phyloP scores from a whole-genome alignment of 2,888 invertebrate species.

The Aradus depressus region DNA sequence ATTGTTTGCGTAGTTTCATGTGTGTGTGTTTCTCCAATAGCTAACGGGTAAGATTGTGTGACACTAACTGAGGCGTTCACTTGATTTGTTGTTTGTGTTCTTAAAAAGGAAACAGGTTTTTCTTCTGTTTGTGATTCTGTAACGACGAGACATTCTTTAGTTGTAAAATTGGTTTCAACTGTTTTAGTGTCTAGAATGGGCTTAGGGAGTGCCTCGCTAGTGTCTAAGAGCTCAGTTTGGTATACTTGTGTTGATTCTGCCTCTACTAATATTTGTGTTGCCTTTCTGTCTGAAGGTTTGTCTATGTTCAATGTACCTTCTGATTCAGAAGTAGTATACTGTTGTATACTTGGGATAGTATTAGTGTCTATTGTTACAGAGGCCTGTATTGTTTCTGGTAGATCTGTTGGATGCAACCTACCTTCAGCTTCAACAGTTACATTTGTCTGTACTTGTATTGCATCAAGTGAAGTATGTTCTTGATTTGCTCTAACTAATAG shows the following conservation, averaged over 20 bases:
- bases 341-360: constrained; percentile 34
- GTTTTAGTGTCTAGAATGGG: constrained; percentile 40
- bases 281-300: constrained; percentile 19
- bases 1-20: constrained; percentile 22
- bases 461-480: constrained; percentile 20
- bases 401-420: constrained; percentile 33
- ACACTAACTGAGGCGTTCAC: constrained; percentile 22
- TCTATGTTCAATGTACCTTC: constrained; percentile 22
- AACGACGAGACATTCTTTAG: constrained; percentile 49
- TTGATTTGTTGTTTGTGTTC: constrained; percentile 6
- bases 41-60: constrained; percentile 21
- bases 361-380: constrained; percentile 37
- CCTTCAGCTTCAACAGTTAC: constrained; percentile 32
- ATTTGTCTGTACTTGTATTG: constrained; percentile 24
- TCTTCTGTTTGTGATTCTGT: constrained; percentile 49
- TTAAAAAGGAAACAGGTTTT: constrained; percentile 44
- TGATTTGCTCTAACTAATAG: constrained; percentile 18
- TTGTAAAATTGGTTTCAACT: constrained; percentile 49
- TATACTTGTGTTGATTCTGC: constrained; percentile 25
- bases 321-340: constrained; percentile 22
- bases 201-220: constrained; percentile 17
- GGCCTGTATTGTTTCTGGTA: constrained; percentile 37
- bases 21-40: constrained; percentile 25
- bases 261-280: constrained; percentile 22
- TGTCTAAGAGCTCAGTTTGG: constrained; percentile 24